These are phyloP conservation scores for Pocillopora meandrina DNA, from an alignment of 92 coral and sea anemone species.

Conservation along the genomic window DNA sequence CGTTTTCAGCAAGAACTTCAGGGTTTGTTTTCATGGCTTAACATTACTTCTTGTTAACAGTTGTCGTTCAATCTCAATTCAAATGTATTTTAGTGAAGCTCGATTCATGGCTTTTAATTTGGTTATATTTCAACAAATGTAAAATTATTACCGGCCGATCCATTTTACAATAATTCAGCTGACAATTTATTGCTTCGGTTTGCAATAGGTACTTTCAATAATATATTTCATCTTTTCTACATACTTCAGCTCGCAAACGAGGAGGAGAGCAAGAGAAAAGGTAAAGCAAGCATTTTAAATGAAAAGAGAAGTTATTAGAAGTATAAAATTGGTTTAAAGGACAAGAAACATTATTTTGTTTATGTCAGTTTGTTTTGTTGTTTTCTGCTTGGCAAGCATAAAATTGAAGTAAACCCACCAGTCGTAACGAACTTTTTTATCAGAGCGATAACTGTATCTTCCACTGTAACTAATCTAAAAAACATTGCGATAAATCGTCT, in stretches of 20 bases:
- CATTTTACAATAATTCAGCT: too few species aligned
- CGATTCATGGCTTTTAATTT: neutral
- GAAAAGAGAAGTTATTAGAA: neutral
- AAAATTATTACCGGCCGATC: too few species aligned
- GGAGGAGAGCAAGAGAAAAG: constrained; percentile 30
- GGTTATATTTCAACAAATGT: too few species aligned
- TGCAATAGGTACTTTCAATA: constrained; percentile 11
- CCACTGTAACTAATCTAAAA: too few species aligned
- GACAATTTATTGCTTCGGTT: neutral
- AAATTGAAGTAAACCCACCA: too few species aligned
- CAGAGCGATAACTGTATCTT: too few species aligned
- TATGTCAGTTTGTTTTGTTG: too few species aligned
- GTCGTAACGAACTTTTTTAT: too few species aligned
- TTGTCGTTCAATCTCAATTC: neutral
- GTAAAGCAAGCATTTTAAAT: neutral
- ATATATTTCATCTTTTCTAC: neutral
- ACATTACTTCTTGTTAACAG: neutral
- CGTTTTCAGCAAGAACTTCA: constrained; percentile 63
- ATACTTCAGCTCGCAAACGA: constrained; percentile 44
- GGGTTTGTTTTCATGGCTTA: constrained; percentile 43
- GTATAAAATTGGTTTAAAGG: neutral
- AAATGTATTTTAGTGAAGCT: neutral
- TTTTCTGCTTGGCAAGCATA: too few species aligned
- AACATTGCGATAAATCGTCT: too few species aligned
- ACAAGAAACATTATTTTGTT: neutral